These are phyloP conservation scores for Octopus sinensis DNA, from an alignment of 1,140 invertebrate genomes.

Conservation along the genomic window DNA sequence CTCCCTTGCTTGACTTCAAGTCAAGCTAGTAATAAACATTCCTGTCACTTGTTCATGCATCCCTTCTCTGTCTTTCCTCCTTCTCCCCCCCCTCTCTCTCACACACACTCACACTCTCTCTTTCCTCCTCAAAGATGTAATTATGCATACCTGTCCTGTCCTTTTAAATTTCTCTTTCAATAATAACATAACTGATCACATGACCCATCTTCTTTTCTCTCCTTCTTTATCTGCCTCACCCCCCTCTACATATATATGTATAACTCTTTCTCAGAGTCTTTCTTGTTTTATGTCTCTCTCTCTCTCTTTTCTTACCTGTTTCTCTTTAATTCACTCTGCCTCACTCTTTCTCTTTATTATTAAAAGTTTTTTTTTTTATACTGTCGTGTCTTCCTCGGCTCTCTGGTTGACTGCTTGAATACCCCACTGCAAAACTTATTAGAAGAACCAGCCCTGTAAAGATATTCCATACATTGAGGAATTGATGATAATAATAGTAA, in stretches of 20 bases:
- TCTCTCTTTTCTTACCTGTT: constrained; percentile 8
- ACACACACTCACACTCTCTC: neutral
- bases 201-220: neutral
- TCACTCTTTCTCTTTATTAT: neutral
- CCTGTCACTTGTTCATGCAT: neutral
- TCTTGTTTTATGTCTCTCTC: neutral
- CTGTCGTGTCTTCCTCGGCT: too few species aligned
- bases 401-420: too few species aligned
- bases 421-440: too few species aligned
- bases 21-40: neutral
- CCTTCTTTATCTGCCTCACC: neutral
- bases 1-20: neutral
- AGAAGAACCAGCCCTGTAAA: too few species aligned
- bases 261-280: neutral
- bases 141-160: neutral
- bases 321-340: neutral
- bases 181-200: neutral
- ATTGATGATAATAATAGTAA: too few species aligned
- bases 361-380: too few species aligned
- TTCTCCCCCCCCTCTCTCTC: neutral
- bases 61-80: neutral
- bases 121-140: neutral
- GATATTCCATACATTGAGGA: too few species aligned
- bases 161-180: constrained; percentile 10
- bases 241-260: constrained; percentile 8